Conservation (phyloP, 2,888 invertebrate species). For the Lasioglossum pauxillum region DNA sequence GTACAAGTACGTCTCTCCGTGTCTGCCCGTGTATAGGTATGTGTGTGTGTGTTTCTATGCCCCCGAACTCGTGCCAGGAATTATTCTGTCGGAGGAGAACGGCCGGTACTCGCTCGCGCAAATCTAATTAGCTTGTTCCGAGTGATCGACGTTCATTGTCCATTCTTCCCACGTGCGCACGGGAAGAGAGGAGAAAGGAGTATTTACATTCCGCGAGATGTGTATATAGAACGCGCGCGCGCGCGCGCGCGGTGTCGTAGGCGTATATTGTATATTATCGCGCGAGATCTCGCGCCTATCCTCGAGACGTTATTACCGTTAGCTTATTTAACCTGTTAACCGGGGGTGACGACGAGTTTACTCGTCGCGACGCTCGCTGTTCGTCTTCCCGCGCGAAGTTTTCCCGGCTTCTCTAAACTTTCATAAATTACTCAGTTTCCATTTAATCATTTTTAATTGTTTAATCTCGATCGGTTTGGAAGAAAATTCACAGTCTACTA, state of each 20-base stretch:
- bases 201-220: slow-evolving; percentile 43
- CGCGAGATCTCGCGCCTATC: slow-evolving; percentile 16
- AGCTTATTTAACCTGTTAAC: slow-evolving; percentile 27
- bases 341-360: neutral
- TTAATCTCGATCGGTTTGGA: neutral
- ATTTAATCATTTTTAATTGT: neutral
- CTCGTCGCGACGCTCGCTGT: neutral
- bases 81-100: slow-evolving; percentile 29
- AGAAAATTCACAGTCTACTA: neutral
- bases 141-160: slow-evolving; percentile 56
- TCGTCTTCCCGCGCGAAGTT: neutral
- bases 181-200: slow-evolving; percentile 12
- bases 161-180: slow-evolving; percentile 34
- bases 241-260: slow-evolving; percentile 4
- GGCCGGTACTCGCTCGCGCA: slow-evolving; percentile 31
- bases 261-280: neutral
- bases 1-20: neutral
- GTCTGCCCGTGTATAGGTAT: neutral
- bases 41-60: neutral
- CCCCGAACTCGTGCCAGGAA: slow-evolving; percentile 34
- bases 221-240: slow-evolving; percentile 3
- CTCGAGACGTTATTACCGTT: slow-evolving; percentile 8
- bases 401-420: neutral
- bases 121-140: slow-evolving; percentile 57
- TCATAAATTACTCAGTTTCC: neutral